Percentiles rank a stretch among this genome's conserved stretches.
Evolutionary conservation across 1,140 invertebrate genomes (phyloP).

Genomic region (Diprion similis): DNA sequence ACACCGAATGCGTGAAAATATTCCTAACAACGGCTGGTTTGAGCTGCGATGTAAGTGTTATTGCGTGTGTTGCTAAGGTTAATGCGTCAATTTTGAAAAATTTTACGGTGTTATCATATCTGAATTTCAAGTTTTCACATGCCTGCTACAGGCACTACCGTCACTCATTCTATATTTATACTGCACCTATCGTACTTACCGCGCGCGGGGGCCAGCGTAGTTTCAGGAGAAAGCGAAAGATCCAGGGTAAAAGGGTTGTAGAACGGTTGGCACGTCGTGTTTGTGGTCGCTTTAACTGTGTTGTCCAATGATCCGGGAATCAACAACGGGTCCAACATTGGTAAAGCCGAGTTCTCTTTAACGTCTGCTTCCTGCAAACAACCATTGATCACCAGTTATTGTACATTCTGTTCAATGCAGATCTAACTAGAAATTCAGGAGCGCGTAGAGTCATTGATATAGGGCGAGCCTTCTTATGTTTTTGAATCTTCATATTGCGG

Average conservation of each 20-base stretch:
- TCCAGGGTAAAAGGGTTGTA: slow-evolving; percentile 51
- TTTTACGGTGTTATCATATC: no score
- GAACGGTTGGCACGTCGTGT: slow-evolving; percentile 43
- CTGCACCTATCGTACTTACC: neutral
- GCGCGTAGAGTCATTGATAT: slow-evolving; percentile 10
- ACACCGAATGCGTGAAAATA: no score
- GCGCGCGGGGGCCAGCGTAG: neutral
- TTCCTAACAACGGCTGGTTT: no score
- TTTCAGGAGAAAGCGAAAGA: slow-evolving; percentile 33
- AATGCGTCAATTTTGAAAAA: no score
- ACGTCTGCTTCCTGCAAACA: slow-evolving; percentile 34
- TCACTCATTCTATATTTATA: no score
- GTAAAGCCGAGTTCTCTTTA: slow-evolving; percentile 41
- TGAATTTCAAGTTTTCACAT: no score
- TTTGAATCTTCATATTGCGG: neutral
- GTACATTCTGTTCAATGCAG: no score
- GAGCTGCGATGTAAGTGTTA: no score
- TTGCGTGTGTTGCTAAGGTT: no score
- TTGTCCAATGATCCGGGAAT: slow-evolving; percentile 20
- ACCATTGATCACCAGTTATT: neutral
- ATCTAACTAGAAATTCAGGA: neutral
- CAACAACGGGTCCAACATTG: slow-evolving; percentile 21
- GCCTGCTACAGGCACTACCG: no score
- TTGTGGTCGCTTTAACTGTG: slow-evolving; percentile 21
- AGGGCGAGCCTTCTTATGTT: neutral